phyloP scores from a whole-genome alignment of 2,797 vertebrate species.

The Lutra lutra region DNA sequence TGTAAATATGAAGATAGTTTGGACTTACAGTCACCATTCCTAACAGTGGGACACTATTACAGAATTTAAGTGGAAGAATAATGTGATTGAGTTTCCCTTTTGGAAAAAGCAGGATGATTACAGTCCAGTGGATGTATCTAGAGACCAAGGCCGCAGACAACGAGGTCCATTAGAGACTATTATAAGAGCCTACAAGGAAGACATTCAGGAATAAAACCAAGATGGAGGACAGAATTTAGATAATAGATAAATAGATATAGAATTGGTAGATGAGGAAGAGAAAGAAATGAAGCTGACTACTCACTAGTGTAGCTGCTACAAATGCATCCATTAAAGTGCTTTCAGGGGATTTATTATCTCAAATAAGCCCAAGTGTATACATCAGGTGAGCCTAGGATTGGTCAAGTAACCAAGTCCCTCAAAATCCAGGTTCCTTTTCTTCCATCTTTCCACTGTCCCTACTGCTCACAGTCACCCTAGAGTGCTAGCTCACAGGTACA shows the following conservation, averaged over 20 bases:
- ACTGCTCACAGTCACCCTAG: not conserved
- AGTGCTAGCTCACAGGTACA: too few relatives aligned
- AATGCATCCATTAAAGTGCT: not conserved
- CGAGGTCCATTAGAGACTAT: not conserved
- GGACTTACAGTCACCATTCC: not conserved
- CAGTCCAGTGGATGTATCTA: not conserved
- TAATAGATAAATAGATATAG: not conserved
- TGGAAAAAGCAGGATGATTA: not conserved
- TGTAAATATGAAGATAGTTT: not conserved
- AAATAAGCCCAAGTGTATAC: not conserved
- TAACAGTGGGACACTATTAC: not conserved
- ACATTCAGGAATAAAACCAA: not conserved
- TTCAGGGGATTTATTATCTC: not conserved
- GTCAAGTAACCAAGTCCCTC: not conserved
- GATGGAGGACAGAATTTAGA: not conserved
- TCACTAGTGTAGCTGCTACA: not conserved
- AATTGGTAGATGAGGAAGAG: not conserved
- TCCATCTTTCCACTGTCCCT: not conserved
- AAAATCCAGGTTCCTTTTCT: not conserved
- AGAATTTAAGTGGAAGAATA: not conserved
- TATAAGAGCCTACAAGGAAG: not conserved
- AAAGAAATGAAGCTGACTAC: not conserved
- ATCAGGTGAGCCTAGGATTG: not conserved
- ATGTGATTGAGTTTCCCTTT: not conserved
- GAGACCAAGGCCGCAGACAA: not conserved